Evolutionary conservation across 35 echinoderm and acorn worm species (phyloP).

Genomic region (Stichopus chloronotus): DNA sequence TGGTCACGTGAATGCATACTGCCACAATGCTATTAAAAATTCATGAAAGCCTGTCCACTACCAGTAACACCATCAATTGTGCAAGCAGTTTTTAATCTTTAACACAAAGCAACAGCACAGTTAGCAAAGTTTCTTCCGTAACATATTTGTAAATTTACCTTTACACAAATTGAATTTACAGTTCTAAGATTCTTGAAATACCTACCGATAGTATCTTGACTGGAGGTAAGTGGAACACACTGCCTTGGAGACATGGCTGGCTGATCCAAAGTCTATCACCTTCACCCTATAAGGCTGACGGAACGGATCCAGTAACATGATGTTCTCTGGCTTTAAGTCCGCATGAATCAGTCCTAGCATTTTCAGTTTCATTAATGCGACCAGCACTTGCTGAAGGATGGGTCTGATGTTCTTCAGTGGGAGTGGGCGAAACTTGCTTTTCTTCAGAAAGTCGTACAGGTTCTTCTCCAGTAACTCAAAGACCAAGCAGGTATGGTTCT

Average conservation of each 20-base stretch:
- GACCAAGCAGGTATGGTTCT: constrained; percentile 97
- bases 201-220: constrained; percentile 96
- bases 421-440: constrained; percentile 96
- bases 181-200: constrained; percentile 13
- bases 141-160: not conserved
- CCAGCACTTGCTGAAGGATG: constrained; percentile 92
- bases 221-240: constrained; percentile 97
- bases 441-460: constrained; percentile 97
- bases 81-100: too few species aligned
- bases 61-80: too few species aligned
- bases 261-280: constrained; percentile 98
- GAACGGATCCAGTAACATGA: constrained; percentile 95
- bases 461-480: constrained; percentile 98
- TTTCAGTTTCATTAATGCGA: constrained; percentile 93
- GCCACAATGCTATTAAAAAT: too few species aligned
- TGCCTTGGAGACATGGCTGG: constrained; percentile 98
- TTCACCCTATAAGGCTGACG: constrained; percentile 96
- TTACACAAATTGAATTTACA: not conserved
- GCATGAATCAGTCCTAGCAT: constrained; percentile 94
- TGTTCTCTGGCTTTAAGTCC: constrained; percentile 99
- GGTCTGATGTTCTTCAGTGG: constrained; percentile 97
- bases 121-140: too few species aligned
- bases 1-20: too few species aligned
- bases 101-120: too few species aligned
- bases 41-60: too few species aligned